A percentile compares a stretch with the other conserved stretches of the same genome.
These are phyloP conservation scores for Molanna angustata DNA, from an alignment of 2,888 invertebrate species.

Conservation along the genomic window DNA sequence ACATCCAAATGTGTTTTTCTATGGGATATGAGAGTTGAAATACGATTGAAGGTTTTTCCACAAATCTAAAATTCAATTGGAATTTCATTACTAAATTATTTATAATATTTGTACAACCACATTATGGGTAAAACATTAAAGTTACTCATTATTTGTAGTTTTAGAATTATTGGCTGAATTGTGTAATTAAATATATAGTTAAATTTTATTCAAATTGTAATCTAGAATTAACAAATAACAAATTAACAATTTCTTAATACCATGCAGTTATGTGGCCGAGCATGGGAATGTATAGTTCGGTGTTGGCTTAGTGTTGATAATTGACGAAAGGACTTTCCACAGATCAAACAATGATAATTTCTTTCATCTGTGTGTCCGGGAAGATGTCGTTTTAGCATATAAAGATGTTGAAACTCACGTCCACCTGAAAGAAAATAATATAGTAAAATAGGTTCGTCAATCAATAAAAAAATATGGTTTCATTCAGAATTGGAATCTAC, in stretches of 20 bases:
- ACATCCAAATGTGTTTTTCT: slow-evolving; percentile 72
- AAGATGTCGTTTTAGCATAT: slow-evolving; percentile 71
- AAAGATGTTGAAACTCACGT: slow-evolving; percentile 73
- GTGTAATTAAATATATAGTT: too few species aligned
- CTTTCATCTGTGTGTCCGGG: slow-evolving; percentile 76
- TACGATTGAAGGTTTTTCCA: slow-evolving; percentile 74
- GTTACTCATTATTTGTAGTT: too few species aligned
- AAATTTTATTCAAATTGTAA: too few species aligned
- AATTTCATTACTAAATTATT: too few species aligned
- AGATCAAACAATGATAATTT: slow-evolving; percentile 70
- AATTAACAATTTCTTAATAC: too few species aligned
- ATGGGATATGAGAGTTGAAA: slow-evolving; percentile 77
- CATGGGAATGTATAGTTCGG: slow-evolving; percentile 74
- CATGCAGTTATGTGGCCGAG: slow-evolving; percentile 70
- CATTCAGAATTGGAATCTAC: too few species aligned
- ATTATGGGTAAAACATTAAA: too few species aligned
- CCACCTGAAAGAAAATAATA: slow-evolving; percentile 50
- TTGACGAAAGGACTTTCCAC: slow-evolving; percentile 72
- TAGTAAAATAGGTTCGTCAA: slow-evolving; percentile 37
- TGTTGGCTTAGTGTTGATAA: slow-evolving; percentile 75
- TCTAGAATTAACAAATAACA: too few species aligned
- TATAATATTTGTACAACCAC: too few species aligned
- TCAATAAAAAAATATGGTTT: too few species aligned
- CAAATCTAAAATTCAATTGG: slow-evolving; percentile 59
- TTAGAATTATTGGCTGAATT: too few species aligned